These are phyloP conservation scores for Triplophysa dalaica DNA, from an alignment of 2,113 vertebrate species.

Conservation along the genomic window DNA sequence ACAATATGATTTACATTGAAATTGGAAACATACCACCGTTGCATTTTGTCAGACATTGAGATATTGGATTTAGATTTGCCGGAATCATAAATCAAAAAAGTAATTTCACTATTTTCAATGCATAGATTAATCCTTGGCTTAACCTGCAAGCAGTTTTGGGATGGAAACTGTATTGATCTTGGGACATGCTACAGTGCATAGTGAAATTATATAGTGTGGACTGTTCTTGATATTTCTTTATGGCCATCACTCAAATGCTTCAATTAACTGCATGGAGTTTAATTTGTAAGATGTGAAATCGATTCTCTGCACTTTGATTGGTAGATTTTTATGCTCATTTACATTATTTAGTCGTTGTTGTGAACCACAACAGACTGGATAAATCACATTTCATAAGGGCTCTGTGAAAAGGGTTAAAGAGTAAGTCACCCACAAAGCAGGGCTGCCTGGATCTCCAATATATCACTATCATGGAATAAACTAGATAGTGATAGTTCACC, in stretches of 20 bases:
- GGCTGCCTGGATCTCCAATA: neutral
- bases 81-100: conserved; percentile 12
- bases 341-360: neutral
- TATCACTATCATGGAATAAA: neutral
- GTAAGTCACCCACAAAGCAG: conserved; percentile 5
- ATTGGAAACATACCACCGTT: neutral
- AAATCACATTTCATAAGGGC: neutral
- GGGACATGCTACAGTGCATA: conserved; percentile 9
- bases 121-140: neutral
- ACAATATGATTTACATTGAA: too few relatives aligned
- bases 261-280: conserved; percentile 19
- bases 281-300: conserved; percentile 14
- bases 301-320: conserved; percentile 9
- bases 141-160: conserved; percentile 32
- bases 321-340: neutral
- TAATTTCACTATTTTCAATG: neutral
- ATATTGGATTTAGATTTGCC: neutral
- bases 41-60: neutral
- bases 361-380: neutral
- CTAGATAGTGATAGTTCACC: too few relatives aligned
- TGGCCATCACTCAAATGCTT: conserved; percentile 17
- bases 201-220: conserved; percentile 46
- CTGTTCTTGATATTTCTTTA: conserved; percentile 3
- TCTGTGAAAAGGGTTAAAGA: conserved; percentile 1
- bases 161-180: conserved; percentile 45